A percentile compares a stretch with the other conserved stretches of the same genome.
Conservation (phyloP, 2,888 invertebrate genomes). For the Cantharis rustica region DNA sequence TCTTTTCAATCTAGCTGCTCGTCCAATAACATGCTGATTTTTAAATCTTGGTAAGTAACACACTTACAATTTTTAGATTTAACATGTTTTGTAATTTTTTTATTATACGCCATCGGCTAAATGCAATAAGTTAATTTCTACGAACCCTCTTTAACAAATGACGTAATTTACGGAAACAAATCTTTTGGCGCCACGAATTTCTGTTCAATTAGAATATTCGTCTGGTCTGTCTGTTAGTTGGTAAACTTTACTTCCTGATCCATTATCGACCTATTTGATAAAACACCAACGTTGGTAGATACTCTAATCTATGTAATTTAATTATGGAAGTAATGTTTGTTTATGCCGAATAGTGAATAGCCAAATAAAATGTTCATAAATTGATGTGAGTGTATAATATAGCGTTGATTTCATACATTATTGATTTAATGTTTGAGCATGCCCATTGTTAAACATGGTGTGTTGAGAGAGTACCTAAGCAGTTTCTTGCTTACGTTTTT, state of each 20-base stretch:
- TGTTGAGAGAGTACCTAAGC: slow-evolving; percentile 3
- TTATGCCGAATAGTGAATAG: neutral
- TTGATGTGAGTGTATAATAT: neutral
- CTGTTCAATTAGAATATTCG: neutral
- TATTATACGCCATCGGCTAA: no score
- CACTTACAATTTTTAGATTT: no score
- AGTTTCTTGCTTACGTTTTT: neutral
- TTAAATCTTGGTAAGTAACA: no score
- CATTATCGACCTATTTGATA: neutral
- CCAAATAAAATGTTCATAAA: neutral
- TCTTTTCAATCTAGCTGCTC: no score
- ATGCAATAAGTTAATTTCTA: no score
- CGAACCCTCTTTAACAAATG: no score
- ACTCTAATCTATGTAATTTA: neutral
- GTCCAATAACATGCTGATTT: no score
- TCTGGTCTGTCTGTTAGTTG: neutral
- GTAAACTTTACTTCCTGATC: neutral
- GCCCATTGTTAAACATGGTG: slow-evolving; percentile 21
- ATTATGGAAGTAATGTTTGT: neutral
- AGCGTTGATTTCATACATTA: slow-evolving; percentile 9
- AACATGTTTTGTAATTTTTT: no score
- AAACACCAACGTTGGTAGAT: neutral
- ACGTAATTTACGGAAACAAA: no score
- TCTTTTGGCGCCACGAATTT: no score
- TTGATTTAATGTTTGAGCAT: slow-evolving; percentile 34